Evolutionary conservation across 2,113 vertebrate genomes (phyloP).

Genomic region (Gallinago media): DNA sequence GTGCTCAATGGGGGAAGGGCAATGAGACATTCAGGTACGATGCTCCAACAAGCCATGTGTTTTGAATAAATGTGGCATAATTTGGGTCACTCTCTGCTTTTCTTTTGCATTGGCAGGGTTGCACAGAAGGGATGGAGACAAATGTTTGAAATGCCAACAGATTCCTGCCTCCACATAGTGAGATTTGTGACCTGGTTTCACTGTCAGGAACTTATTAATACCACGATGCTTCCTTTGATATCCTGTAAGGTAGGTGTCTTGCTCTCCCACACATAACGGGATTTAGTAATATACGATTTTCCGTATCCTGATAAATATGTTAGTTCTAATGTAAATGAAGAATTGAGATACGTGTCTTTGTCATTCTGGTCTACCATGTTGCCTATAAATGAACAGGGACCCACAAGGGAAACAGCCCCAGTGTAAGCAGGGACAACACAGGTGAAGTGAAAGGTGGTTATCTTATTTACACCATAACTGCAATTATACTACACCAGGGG

Average conservation of each 20-base stretch:
- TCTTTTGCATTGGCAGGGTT: neutral
- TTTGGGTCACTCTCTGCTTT: neutral
- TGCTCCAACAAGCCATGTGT: neutral
- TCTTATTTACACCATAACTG: neutral
- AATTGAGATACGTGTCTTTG: neutral
- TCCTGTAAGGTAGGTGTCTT: neutral
- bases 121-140: neutral
- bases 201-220: neutral
- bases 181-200: neutral
- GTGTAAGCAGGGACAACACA: neutral
- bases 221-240: rapidly evolving
- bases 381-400: neutral
- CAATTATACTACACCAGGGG: neutral
- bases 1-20: neutral
- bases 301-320: neutral
- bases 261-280: too few relatives aligned
- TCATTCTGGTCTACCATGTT: neutral
- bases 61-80: neutral
- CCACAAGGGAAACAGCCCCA: neutral
- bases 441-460: neutral
- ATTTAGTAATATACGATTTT: neutral
- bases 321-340: neutral
- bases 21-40: neutral
- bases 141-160: neutral
- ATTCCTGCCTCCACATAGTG: neutral